Conservation (phyloP, 23 tunicate species). For the Pegea sp. region DNA sequence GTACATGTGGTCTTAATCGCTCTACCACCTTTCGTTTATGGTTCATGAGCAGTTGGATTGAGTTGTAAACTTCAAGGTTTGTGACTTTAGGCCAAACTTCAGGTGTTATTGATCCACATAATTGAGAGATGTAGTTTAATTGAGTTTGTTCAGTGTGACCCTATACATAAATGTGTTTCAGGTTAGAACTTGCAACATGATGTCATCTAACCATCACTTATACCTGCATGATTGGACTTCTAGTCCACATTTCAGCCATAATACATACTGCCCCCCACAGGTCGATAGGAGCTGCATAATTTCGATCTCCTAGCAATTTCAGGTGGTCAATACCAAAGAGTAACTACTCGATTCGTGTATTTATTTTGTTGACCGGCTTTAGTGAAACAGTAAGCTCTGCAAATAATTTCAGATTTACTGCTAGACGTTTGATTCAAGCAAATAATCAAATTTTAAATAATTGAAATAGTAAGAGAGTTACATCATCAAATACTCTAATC, state of each 20-base stretch:
- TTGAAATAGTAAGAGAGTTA: neutral
- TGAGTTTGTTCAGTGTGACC: constrained; percentile 87
- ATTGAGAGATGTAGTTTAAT: constrained; percentile 63
- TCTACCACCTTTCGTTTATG: constrained; percentile 78
- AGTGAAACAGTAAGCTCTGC: constrained; percentile 80
- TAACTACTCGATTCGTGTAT: constrained; percentile 96
- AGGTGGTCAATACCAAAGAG: constrained; percentile 98
- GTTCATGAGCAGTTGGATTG: constrained; percentile 44
- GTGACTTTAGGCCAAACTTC: constrained; percentile 87
- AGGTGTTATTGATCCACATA: constrained; percentile 75
- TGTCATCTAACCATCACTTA: neutral
- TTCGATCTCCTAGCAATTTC: constrained; percentile 87
- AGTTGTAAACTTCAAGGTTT: constrained; percentile 58
- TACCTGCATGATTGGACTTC: constrained; percentile 99
- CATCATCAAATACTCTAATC: neutral
- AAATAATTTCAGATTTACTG: too few relatives aligned
- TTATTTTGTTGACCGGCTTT: constrained; percentile 78
- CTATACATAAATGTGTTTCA: constrained; percentile 10
- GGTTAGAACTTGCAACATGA: neutral
- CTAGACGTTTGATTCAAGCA: too few relatives aligned
- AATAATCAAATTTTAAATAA: neutral
- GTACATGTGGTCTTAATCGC: constrained; percentile 56
- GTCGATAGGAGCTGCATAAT: constrained; percentile 96
- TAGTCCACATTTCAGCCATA: constrained; percentile 99
- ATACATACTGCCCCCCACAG: constrained; percentile 99